Conservation (phyloP, 2,797 vertebrate species). For the Peromyscus melanophrys region DNA sequence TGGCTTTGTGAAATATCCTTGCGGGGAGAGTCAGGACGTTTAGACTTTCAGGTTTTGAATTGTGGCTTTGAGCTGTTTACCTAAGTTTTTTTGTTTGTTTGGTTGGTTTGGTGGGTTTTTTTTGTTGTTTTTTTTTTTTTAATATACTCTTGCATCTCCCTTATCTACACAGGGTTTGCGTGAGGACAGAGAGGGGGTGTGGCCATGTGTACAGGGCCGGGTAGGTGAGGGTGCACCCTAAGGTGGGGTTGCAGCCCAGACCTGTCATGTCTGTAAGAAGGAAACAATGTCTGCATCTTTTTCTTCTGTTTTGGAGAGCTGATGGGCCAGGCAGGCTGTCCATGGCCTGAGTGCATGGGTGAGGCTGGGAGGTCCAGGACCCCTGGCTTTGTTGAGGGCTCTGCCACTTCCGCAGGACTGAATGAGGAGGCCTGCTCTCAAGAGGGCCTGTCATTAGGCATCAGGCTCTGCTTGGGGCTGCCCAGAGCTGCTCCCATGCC, state of each 20-base stretch:
- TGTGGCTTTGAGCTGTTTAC: background rate
- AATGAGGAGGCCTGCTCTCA: background rate
- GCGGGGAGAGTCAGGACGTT: background rate
- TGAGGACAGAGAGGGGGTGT: background rate
- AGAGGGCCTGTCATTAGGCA: too few species aligned
- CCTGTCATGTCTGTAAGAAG: background rate
- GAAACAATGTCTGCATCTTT: background rate
- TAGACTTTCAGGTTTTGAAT: slow-evolving; percentile 8
- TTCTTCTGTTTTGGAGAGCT: background rate
- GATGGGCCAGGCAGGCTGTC: background rate
- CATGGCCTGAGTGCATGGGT: background rate
- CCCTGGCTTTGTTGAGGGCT: background rate
- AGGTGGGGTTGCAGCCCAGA: fast-evolving
- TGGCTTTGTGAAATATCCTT: background rate
- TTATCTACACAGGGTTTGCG: background rate
- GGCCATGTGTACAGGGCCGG: fast-evolving
- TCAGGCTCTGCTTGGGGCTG: background rate
- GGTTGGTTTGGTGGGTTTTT: background rate
- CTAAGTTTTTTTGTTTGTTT: background rate
- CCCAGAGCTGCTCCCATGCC: background rate
- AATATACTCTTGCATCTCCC: background rate
- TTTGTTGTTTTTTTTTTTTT: background rate
- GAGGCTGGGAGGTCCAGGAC: background rate
- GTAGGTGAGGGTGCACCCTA: background rate
- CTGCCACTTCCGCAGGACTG: background rate